Evolutionary conservation across 1,140 invertebrate species (phyloP).

Genomic region (Sitobion miscanthi): DNA sequence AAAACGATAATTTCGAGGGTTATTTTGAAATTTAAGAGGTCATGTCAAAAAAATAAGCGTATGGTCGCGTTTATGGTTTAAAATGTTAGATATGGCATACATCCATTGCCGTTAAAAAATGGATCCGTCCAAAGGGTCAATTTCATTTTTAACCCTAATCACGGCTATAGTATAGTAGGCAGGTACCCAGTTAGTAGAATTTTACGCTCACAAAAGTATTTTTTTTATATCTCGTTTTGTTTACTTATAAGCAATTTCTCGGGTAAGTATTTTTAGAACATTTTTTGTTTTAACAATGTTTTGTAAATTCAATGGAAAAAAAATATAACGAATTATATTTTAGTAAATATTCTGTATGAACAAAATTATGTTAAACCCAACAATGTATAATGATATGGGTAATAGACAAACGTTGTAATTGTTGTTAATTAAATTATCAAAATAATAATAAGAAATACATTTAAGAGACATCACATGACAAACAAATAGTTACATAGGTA

Average conservation of each 20-base stretch:
- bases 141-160: constrained; percentile 5
- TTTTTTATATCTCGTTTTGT: not conserved
- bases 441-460: no score
- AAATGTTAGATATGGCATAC: not conserved
- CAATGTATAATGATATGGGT: not conserved
- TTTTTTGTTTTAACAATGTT: not conserved
- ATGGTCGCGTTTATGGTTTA: not conserved
- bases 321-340: not conserved
- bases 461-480: no score
- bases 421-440: not conserved
- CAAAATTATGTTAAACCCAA: not conserved
- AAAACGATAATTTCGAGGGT: not conserved
- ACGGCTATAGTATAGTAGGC: not conserved
- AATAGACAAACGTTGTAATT: not conserved
- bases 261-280: not conserved
- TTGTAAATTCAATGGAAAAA: not conserved
- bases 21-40: not conserved
- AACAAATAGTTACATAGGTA: no score
- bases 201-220: not conserved
- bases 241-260: not conserved
- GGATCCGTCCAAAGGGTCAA: not conserved
- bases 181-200: not conserved
- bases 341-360: not conserved
- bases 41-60: not conserved
- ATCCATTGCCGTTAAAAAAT: not conserved